phyloP scores from a whole-genome alignment of 23 tunicate species.

The Halocynthia aurantium region DNA sequence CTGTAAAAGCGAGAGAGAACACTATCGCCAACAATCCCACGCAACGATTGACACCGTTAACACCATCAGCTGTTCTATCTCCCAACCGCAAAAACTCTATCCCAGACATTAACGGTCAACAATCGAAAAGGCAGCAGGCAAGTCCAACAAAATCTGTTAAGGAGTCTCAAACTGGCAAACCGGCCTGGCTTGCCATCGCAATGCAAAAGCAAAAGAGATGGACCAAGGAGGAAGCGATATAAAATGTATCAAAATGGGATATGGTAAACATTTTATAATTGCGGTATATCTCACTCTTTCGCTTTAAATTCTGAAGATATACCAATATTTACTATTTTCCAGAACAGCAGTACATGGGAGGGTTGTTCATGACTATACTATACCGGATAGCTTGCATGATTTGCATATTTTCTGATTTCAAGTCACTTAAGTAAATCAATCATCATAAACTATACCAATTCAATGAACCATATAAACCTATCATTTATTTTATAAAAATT shows the following conservation, averaged over 20 bases:
- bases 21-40: not conserved
- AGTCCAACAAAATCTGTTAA: not conserved
- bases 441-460: no score
- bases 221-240: constrained; percentile 37
- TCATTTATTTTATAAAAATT: no score
- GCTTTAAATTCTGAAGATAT: not conserved
- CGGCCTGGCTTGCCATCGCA: constrained; percentile 47
- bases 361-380: no score
- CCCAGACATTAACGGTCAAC: not conserved
- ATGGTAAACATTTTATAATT: not conserved
- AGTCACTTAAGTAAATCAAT: no score
- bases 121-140: not conserved
- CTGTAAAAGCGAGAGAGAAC: not conserved
- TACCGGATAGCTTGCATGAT: no score
- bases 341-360: no score
- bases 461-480: no score
- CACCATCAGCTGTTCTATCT: not conserved
- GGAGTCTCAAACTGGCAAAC: constrained; percentile 6
- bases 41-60: not conserved
- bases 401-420: no score
- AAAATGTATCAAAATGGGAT: not conserved
- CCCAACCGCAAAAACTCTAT: constrained; percentile 7
- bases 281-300: not conserved
- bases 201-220: constrained; percentile 46
- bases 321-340: no score